These are phyloP conservation scores for Potamarius usumacintae DNA, from an alignment of 2,113 vertebrate genomes.

Conservation along the genomic window DNA sequence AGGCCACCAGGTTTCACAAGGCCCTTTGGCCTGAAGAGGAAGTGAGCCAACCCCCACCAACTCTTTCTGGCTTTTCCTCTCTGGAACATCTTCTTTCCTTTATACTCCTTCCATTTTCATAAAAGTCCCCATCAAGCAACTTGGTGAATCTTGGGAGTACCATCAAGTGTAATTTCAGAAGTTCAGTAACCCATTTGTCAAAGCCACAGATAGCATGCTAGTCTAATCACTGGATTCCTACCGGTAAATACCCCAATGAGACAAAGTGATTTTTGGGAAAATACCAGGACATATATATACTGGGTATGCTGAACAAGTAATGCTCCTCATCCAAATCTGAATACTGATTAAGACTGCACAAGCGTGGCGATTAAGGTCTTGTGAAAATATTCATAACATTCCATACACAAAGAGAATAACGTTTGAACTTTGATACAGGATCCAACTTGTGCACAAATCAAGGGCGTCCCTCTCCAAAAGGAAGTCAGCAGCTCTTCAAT, in stretches of 20 bases:
- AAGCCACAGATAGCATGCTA: background rate
- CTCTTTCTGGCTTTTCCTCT: slow-evolving; percentile 42
- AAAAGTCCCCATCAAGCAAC: background rate
- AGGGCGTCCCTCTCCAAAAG: slow-evolving; percentile 35
- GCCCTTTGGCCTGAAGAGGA: slow-evolving; percentile 57
- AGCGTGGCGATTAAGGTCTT: background rate
- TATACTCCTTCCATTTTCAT: slow-evolving; percentile 28
- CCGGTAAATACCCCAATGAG: background rate
- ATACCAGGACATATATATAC: background rate
- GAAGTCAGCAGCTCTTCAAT: slow-evolving; percentile 30
- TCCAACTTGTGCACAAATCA: background rate
- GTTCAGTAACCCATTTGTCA: background rate
- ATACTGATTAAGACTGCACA: background rate
- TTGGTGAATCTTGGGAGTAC: background rate
- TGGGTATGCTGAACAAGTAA: background rate
- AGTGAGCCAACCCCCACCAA: slow-evolving; percentile 44
- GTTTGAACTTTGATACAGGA: background rate
- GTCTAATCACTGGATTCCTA: background rate
- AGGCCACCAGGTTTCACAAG: slow-evolving; percentile 55
- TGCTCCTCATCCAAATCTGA: background rate
- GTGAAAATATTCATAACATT: background rate
- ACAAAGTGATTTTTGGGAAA: background rate
- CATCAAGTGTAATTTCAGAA: background rate
- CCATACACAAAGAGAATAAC: background rate
- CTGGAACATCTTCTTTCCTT: slow-evolving; percentile 40